These are phyloP conservation scores for Drosophila melanosoma DNA, from an alignment of 2,888 invertebrate genomes.

Conservation along the genomic window DNA sequence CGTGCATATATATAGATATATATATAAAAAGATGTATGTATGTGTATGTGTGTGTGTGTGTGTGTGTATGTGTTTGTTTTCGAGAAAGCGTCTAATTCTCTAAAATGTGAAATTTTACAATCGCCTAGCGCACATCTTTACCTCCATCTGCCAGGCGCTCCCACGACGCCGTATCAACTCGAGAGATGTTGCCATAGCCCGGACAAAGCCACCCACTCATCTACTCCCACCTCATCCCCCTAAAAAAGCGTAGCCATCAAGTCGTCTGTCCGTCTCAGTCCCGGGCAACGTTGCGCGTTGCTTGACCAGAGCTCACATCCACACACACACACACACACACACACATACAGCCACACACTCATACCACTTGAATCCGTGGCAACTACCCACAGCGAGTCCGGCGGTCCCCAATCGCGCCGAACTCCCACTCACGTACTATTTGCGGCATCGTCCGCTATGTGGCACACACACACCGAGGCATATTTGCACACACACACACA, in stretches of 20 bases:
- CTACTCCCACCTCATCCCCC: conserved; percentile 3
- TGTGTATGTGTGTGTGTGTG: conserved; percentile 9
- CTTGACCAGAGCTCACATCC: conserved; percentile 67
- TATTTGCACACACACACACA: conserved; percentile 36
- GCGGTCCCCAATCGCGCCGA: conserved; percentile 73
- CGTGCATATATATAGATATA: conserved; percentile 11
- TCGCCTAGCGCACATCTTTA: conserved; percentile 81
- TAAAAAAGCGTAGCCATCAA: conserved; percentile 63
- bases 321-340: neutral
- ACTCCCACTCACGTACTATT: conserved; percentile 73
- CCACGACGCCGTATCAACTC: conserved; percentile 64
- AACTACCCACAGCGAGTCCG: conserved; percentile 72
- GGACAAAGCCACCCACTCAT: conserved; percentile 47
- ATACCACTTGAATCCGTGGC: conserved; percentile 60
- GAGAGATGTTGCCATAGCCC: conserved; percentile 69
- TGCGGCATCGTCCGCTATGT: conserved; percentile 70
- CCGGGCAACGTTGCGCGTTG: conserved; percentile 64
- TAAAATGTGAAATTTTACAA: conserved; percentile 82
- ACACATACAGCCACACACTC: conserved; percentile 9
- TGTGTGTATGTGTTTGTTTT: conserved; percentile 47
- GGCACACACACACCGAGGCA: conserved; percentile 40
- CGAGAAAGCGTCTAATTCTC: conserved; percentile 80
- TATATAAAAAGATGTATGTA: conserved; percentile 15
- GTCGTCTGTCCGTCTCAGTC: conserved; percentile 77
- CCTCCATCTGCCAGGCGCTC: conserved; percentile 64